phyloP scores from a whole-genome alignment of 2,113 vertebrate species.

The Arizona elegans region DNA sequence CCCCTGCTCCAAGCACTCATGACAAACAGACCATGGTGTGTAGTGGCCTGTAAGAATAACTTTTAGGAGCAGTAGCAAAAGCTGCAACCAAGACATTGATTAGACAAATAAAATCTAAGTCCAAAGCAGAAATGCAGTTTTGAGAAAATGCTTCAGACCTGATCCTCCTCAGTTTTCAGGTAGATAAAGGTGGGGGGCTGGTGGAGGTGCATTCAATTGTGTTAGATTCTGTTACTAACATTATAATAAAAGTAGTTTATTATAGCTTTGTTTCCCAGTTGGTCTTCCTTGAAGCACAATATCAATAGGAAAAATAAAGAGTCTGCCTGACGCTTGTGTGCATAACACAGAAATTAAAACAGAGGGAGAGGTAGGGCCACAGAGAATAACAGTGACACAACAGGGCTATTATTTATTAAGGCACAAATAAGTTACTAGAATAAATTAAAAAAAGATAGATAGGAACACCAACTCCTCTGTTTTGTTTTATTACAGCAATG shows the following conservation, averaged over 20 bases:
- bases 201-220: not conserved
- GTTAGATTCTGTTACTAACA: not conserved
- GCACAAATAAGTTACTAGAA: not conserved
- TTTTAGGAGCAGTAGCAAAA: not conserved
- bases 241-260: not conserved
- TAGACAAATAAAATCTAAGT: not conserved
- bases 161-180: not conserved
- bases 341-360: not conserved
- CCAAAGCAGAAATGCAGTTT: not conserved
- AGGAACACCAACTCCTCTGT: not conserved
- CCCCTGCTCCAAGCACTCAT: not conserved
- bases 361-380: not conserved
- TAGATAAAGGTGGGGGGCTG: not conserved
- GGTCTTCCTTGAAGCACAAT: not conserved
- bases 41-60: not conserved
- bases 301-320: not conserved
- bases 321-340: not conserved
- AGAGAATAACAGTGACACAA: not conserved
- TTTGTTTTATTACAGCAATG: constrained; percentile 74
- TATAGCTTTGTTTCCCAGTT: not conserved
- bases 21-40: not conserved
- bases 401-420: not conserved
- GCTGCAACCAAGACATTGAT: not conserved
- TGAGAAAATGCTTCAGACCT: not conserved
- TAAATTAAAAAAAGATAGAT: not conserved